These are phyloP conservation scores for Pantala flavescens DNA, from an alignment of 1,140 invertebrate species.

Conservation along the genomic window DNA sequence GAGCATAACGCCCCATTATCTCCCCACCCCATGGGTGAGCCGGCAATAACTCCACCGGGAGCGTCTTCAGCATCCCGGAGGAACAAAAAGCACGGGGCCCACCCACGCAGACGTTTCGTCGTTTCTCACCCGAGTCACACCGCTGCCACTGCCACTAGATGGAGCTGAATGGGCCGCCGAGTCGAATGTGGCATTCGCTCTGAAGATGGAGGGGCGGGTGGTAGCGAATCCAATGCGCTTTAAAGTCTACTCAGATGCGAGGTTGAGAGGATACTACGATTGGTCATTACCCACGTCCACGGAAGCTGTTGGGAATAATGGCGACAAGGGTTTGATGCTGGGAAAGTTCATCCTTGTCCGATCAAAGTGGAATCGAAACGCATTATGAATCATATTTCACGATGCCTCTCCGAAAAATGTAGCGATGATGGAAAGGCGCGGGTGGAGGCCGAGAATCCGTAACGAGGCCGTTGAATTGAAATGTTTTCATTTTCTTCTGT, in stretches of 20 bases:
- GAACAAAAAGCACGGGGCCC: neutral
- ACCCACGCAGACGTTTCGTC: neutral
- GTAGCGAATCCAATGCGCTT: neutral
- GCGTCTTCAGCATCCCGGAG: neutral
- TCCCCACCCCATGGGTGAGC: neutral
- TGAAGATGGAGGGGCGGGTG: neutral
- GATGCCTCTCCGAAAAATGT: no score
- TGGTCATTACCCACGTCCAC: neutral
- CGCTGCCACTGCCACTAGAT: neutral
- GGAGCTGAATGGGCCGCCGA: neutral
- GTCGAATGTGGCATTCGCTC: neutral
- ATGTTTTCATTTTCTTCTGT: no score
- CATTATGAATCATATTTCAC: no score
- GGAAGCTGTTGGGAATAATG: neutral
- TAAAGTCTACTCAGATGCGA: no score
- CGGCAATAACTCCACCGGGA: neutral
- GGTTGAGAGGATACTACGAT: no score
- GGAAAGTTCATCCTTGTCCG: no score
- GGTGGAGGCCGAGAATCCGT: no score
- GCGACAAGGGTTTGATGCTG: neutral
- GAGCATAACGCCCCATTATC: slow-evolving; percentile 8
- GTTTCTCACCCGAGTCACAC: slow-evolving; percentile 7
- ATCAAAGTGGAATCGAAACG: no score
- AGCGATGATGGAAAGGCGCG: no score
- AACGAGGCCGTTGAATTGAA: no score